phyloP scores from a whole-genome alignment of 2,888 invertebrate species.

The Lissonota sp. region DNA sequence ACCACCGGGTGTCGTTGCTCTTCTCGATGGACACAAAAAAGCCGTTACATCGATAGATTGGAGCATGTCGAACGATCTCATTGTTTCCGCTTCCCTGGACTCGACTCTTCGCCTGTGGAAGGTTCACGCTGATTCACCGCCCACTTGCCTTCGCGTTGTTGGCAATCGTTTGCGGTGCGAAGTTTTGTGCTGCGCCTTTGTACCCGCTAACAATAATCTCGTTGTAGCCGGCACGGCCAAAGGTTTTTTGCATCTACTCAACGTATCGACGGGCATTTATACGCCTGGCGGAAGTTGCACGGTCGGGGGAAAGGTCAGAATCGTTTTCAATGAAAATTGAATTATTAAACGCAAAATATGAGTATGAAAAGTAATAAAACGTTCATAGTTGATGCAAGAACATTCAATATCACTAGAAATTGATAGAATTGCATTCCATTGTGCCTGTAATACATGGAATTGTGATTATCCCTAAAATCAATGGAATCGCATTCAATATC shows the following conservation, averaged over 20 bases:
- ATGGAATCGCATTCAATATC: too few species aligned
- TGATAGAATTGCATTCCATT: too few species aligned
- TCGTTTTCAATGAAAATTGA: too few species aligned
- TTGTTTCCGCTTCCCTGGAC: slow-evolving; percentile 91
- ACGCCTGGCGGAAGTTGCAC: slow-evolving; percentile 86
- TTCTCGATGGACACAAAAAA: slow-evolving; percentile 90
- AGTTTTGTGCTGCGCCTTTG: slow-evolving; percentile 90
- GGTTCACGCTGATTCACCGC: slow-evolving; percentile 82
- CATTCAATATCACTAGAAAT: too few species aligned
- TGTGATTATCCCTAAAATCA: too few species aligned
- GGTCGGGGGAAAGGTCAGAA: slow-evolving; percentile 84
- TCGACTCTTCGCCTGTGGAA: slow-evolving; percentile 91
- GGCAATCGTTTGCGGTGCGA: slow-evolving; percentile 87
- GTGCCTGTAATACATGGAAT: too few species aligned
- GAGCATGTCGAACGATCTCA: slow-evolving; percentile 93
- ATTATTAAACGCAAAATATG: too few species aligned
- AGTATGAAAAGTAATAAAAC: too few species aligned
- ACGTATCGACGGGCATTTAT: slow-evolving; percentile 94
- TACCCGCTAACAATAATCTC: slow-evolving; percentile 94
- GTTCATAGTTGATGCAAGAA: too few species aligned
- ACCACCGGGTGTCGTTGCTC: slow-evolving; percentile 89
- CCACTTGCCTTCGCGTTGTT: slow-evolving; percentile 87
- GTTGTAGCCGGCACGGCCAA: slow-evolving; percentile 91
- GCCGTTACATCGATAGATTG: slow-evolving; percentile 93
- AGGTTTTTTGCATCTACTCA: slow-evolving; percentile 91